Evolutionary conservation across 1,140 invertebrate genomes (phyloP).

Genomic region (Camponotus floridanus): DNA sequence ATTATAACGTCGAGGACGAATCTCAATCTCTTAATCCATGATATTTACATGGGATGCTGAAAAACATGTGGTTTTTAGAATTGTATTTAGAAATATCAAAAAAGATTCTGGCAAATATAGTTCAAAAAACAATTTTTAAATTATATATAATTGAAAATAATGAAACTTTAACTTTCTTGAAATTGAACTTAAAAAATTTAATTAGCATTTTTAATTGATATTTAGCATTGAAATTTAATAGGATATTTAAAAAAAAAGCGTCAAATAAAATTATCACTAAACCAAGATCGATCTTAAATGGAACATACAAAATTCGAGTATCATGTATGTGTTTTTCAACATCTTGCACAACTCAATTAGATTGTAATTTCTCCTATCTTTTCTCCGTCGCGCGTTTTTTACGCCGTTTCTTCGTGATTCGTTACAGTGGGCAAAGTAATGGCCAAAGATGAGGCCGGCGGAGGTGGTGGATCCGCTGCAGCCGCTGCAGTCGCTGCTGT

Average conservation of each 20-base stretch:
- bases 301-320: not conserved
- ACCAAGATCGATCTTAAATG: not conserved
- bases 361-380: not conserved
- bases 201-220: not conserved
- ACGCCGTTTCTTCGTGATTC: conserved; percentile 9
- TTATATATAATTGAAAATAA: not conserved
- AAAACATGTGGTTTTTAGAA: not conserved
- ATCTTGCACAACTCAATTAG: no score
- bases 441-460: conserved; percentile 81
- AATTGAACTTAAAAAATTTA: not conserved
- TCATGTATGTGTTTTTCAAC: not conserved
- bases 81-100: not conserved
- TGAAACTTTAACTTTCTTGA: not conserved
- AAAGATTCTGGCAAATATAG: not conserved
- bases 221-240: not conserved
- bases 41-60: not conserved
- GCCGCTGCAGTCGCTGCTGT: conserved; percentile 81
- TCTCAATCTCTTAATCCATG: not conserved
- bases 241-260: not conserved
- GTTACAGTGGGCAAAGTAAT: conserved; percentile 82
- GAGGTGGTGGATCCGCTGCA: conserved; percentile 79
- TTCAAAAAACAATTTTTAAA: conserved; percentile 10
- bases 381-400: not conserved
- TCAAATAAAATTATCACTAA: not conserved
- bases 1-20: conserved; percentile 35